Evolutionary conservation across 2,113 vertebrate genomes (phyloP), one percentile per base, ranked within the genome.

Genomic region (Noctilio leporinus): DNA sequence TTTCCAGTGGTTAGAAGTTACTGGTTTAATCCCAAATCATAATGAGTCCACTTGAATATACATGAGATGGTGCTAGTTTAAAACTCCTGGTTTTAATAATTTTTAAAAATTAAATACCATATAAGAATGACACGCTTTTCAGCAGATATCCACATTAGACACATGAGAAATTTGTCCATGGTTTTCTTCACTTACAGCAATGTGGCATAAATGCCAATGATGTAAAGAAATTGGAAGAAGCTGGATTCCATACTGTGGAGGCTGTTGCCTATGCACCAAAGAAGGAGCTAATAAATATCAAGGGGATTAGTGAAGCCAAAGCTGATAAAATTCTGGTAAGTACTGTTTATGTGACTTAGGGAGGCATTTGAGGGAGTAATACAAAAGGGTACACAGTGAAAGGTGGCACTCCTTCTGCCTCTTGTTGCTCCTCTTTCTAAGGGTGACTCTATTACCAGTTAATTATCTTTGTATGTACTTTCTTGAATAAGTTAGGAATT

Each of bases 271-370:
- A 99, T 7, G 99, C 99, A 0, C 99, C 99, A 6, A 99, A 99
- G 98, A 99, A 99, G 94, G 99, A 99, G 96, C 98, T 99, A 51
- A 98, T 99, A 67, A 99, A 99, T 96, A 99, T 99, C 95, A 99
- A 99, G 96, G 99, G 99, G 93, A 99, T 99, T 98, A 99, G 99
- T 14, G 99, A 99, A 97, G 99, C 99, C 95, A 99, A 99, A 98
- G 99, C 99, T 2, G 99, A 99, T 92, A 99, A 99, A 97, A 98
- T 99, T 86, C 96, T 99, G 97, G 99, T 99, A 98, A 98, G 99
- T 89, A 43, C 43, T 62, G 3, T 53, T 89, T 72, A 10, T 43
- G 43, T 90, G 47, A 49, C 43, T 4, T 17, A 45, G 30, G 51
- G 51, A 88, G 43, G 4, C 20, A 43, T 85, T 85, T 73, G 53